Evolutionary conservation across 2,113 vertebrate species (phyloP), one percentile per base, ranked within the genome.

Genomic region (Apeltes quadracus): DNA sequence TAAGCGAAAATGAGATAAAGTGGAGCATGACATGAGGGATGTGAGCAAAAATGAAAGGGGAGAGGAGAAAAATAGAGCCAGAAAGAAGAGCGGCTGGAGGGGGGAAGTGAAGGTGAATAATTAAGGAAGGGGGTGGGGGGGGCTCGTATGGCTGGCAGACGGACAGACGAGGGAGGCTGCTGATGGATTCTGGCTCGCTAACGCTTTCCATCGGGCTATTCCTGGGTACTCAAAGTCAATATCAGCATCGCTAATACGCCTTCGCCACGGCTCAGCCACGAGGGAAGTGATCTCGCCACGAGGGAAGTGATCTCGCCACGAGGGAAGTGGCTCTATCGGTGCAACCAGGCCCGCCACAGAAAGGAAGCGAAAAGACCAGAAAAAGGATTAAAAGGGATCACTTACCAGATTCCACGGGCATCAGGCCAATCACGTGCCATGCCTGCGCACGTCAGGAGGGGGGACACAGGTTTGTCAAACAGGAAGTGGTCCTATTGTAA

Each of bases 341-440:
- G 25, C 16, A 29, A 46, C 32, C 15, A 7, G 9, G 22, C 11
- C n/a, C 25, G 44, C 5, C 20, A 2, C 12, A 20, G 18, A 48
- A 18, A 27, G 9, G 0, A 48, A 56, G 5, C 4, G 36, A 5
- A 10, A 34, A 36, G 59, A 23, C 54, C 15, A 48, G 14, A 44
- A 41, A 44, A 6, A 32, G 23, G 27, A 54, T 4, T 56, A 5
- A 51, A 51, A 51, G 10, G 3, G 5, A 13, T 64, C 5, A 77
- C 90, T 91, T 72, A 94, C 93, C 93, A 94, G 73, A 94, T 94
- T 14, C 93, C 93, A 51, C 93, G 91, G 13, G 90, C 93, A 27
- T 94, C 93, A 2, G 93, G 93, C 93, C 93, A 94, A 70, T 94
- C 93, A 9, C 93, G 90, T 58, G 93, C 93, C 93, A 94, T 94